These are phyloP conservation scores for Coelopa frigida DNA, from an alignment of 1,140 invertebrate genomes.

Conservation along the genomic window DNA sequence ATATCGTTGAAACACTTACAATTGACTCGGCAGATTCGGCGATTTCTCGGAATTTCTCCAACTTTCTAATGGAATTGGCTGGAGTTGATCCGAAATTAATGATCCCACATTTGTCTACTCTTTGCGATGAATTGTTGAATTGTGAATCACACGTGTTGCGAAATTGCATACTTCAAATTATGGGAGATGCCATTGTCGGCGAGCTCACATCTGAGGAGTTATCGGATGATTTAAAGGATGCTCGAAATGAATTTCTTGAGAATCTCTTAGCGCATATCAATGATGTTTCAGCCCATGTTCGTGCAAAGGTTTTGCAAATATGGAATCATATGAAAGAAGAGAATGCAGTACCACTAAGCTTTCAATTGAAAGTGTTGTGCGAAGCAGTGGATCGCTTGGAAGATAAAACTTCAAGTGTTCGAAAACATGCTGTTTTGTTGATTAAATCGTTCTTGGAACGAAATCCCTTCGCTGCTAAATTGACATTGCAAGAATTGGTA, in stretches of 20 bases:
- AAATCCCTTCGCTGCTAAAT: slow-evolving; percentile 63
- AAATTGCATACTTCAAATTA: slow-evolving; percentile 70
- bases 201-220: slow-evolving; percentile 64
- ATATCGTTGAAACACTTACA: slow-evolving; percentile 27
- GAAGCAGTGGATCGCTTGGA: slow-evolving; percentile 60
- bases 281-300: slow-evolving; percentile 74
- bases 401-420: slow-evolving; percentile 69
- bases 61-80: slow-evolving; percentile 33
- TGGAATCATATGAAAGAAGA: slow-evolving; percentile 66
- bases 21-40: slow-evolving; percentile 27
- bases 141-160: slow-evolving; percentile 66
- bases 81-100: slow-evolving; percentile 29
- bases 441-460: slow-evolving; percentile 64
- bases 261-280: slow-evolving; percentile 72
- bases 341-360: slow-evolving; percentile 62
- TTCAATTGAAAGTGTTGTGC: slow-evolving; percentile 57
- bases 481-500: slow-evolving; percentile 53
- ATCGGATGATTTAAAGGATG: slow-evolving; percentile 54
- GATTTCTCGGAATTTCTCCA: slow-evolving; percentile 32
- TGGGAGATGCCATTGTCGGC: slow-evolving; percentile 65
- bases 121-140: slow-evolving; percentile 35
- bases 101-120: slow-evolving; percentile 33
- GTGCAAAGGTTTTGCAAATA: slow-evolving; percentile 70
- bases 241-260: slow-evolving; percentile 65
- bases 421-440: slow-evolving; percentile 72